Percentiles rank a stretch among this genome's conserved stretches.
Conservation (phyloP, 2,888 invertebrate species). For the Gryllus longicercus region DNA sequence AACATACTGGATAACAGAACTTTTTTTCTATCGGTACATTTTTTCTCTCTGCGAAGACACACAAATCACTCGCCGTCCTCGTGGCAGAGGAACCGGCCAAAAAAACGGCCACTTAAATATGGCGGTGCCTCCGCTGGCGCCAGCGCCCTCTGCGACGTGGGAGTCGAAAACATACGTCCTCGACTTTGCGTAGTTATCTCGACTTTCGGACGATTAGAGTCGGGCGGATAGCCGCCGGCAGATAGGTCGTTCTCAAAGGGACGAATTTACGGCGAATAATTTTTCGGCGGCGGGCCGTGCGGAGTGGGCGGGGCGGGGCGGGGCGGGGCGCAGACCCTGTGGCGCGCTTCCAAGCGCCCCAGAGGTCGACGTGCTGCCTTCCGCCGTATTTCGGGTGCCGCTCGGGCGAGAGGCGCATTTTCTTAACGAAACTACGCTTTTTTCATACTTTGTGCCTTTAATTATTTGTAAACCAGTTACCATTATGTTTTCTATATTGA, state of each 20-base stretch:
- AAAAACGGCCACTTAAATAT: not conserved
- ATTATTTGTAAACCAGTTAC: too few relatives aligned
- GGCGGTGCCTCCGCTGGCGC: not conserved
- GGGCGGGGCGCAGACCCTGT: not conserved
- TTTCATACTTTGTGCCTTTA: too few relatives aligned
- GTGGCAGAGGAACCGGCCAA: not conserved
- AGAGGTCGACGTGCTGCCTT: too few relatives aligned
- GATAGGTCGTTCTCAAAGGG: slow-evolving; percentile 11
- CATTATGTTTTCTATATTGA: too few relatives aligned
- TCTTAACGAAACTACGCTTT: too few relatives aligned
- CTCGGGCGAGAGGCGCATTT: too few relatives aligned
- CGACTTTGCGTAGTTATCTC: slow-evolving; percentile 8
- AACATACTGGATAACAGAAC: not conserved
- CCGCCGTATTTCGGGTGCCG: too few relatives aligned
- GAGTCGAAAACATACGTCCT: not conserved
- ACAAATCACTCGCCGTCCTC: not conserved
- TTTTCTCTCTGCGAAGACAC: not conserved
- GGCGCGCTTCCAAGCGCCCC: too few relatives aligned
- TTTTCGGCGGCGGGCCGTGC: not conserved
- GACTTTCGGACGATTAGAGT: not conserved
- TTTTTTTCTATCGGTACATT: not conserved
- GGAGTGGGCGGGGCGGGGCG: not conserved
- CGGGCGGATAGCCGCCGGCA: not conserved
- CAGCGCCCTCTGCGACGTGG: not conserved
- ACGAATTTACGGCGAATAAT: slow-evolving; percentile 17